Evolutionary conservation across 2,797 vertebrate genomes (phyloP).

Genomic region (Sebastes flavidus): DNA sequence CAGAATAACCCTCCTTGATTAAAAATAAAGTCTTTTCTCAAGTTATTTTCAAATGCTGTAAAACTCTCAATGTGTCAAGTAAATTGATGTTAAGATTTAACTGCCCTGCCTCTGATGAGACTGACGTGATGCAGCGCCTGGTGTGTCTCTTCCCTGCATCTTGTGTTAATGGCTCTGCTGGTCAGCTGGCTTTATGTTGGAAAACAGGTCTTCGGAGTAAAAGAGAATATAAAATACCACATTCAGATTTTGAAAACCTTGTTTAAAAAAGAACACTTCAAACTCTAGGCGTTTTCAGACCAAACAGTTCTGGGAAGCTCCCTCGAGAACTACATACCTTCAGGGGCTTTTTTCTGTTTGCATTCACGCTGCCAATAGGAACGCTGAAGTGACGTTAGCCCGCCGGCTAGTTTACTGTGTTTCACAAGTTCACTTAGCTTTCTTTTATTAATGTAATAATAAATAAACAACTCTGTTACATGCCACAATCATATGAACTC

Average conservation of each 20-base stretch:
- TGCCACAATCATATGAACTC: too few species aligned
- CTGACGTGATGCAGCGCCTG: neutral
- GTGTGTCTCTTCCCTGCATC: neutral
- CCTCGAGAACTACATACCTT: too few species aligned
- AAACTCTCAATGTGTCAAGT: neutral
- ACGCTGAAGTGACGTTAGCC: too few species aligned
- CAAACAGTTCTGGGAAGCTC: too few species aligned
- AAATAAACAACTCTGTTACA: too few species aligned
- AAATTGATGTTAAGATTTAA: neutral
- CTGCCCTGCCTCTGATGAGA: neutral
- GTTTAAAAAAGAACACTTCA: neutral
- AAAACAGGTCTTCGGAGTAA: neutral
- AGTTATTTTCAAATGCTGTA: neutral
- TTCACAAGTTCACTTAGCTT: too few species aligned
- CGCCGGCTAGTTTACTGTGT: too few species aligned
- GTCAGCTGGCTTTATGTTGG: neutral
- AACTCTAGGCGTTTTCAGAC: neutral
- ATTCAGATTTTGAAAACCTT: neutral
- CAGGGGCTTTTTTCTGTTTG: too few species aligned
- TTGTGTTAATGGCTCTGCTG: neutral
- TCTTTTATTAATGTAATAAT: too few species aligned
- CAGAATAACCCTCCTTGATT: neutral
- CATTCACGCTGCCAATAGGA: too few species aligned
- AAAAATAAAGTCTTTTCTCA: neutral
- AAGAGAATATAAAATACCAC: neutral